These are phyloP conservation scores for Poeciliopsis prolifica DNA, from an alignment of 2,113 vertebrate genomes.

Conservation along the genomic window DNA sequence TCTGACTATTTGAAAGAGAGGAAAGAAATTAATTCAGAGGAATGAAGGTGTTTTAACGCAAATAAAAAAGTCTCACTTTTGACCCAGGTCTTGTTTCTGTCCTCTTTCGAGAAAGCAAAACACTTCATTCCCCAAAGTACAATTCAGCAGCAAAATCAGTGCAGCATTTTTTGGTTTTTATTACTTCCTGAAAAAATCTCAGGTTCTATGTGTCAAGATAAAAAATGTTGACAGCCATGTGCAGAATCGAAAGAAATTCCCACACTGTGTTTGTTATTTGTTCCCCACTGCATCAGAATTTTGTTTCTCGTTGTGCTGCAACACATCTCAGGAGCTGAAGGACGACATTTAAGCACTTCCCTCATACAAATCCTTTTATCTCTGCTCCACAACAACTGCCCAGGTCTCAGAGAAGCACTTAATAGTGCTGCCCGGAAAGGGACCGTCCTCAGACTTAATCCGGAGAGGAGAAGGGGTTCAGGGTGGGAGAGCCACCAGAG, in stretches of 20 bases:
- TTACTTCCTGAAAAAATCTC: background rate
- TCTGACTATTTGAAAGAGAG: too few species aligned
- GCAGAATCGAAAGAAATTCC: background rate
- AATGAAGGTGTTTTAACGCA: too few species aligned
- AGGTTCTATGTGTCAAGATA: background rate
- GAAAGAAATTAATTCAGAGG: too few species aligned
- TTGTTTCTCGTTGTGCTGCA: constrained; percentile 20
- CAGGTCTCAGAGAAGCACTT: constrained; percentile 32
- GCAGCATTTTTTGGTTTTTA: background rate
- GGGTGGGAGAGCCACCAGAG: constrained; percentile 18
- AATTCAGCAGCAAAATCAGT: background rate
- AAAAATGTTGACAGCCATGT: background rate
- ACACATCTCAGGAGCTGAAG: constrained; percentile 26
- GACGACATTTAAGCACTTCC: constrained; percentile 20
- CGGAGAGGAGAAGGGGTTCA: constrained; percentile 30
- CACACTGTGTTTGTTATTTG: background rate
- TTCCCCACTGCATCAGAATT: background rate
- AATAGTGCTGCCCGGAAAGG: constrained; percentile 39
- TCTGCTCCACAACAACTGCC: constrained; percentile 52
- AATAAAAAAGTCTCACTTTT: too few species aligned
- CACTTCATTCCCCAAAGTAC: background rate
- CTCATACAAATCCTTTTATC: constrained; percentile 63
- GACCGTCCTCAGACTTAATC: constrained; percentile 37
- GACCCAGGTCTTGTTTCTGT: background rate
- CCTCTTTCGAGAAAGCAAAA: background rate